Conservation (phyloP, 2,113 vertebrate genomes). For the Rhipidura dahli region DNA sequence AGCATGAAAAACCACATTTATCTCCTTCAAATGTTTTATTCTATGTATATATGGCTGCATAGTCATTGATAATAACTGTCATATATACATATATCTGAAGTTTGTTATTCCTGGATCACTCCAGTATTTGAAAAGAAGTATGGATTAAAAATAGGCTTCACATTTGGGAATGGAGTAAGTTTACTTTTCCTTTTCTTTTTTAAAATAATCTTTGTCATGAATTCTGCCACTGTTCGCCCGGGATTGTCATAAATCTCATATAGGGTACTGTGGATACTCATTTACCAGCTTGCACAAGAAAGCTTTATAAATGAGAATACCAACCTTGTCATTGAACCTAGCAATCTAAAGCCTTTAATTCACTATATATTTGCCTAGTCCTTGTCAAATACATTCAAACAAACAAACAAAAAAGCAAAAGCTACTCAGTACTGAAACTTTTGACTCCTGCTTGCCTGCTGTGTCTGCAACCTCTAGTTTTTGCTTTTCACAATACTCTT, state of each 20-base stretch:
- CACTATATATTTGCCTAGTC: neutral
- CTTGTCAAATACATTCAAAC: neutral
- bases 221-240: neutral
- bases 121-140: neutral
- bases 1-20: neutral
- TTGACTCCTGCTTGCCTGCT: neutral
- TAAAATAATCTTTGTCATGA: neutral
- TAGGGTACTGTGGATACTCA: neutral
- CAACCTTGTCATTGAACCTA: neutral
- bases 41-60: neutral
- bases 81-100: neutral
- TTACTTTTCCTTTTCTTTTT: neutral
- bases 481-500: neutral
- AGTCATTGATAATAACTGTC: neutral
- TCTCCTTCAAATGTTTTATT: neutral
- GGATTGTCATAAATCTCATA: neutral
- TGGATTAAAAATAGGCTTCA: neutral
- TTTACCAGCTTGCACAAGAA: neutral
- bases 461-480: neutral
- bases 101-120: neutral
- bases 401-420: neutral
- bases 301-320: neutral
- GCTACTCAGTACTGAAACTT: neutral
- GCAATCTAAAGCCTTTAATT: neutral
- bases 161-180: neutral